Evolutionary conservation across 2,888 invertebrate species (phyloP), one percentile per base, ranked within the genome.

Genomic region (Salpingus planirostris): DNA sequence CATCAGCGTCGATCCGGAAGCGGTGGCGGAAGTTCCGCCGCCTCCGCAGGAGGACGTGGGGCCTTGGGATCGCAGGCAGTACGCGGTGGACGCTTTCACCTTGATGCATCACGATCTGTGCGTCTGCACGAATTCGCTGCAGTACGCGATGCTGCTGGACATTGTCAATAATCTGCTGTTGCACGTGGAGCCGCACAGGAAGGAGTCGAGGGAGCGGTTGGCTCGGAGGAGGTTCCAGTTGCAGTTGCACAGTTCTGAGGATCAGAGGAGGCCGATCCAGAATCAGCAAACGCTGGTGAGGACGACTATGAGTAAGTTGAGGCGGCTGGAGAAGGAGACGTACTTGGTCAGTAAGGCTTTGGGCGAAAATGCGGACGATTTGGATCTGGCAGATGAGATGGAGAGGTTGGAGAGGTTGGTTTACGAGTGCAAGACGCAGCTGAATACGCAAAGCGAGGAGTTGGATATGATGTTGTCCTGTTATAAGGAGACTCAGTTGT

Each of bases 41-140:
- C 83, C 84, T 3, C 70, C 72, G 0, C 59, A 59, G 37, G 80
- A 80, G 51, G 79, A 79, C 44, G 71, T 74, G 2, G 69, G 78
- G 2, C 79, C 80, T 21, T 89, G 89, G 82, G 83, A 84, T 52
- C 76, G 81, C 37, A 74, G 80, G 44, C 84, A 87, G 50, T 85
- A 86, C 38, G 90, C 92, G 2, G 91, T 92, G 25, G 96, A 98
- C 69, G 91, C 93, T 2, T 95, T 98, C 62, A 96, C 95, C 0
- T 71, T 98, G 27, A 92, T 96, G 80, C 98, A 98, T 69, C 91
- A 98, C 60, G 97, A 97, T 67, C 73, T 98, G 18, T 93, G 96
- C 59, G 92, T 95, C n/a, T 92, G 90, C 68, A 93, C 95, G 23
- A 96, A 95, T 68, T 91, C 92, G 0, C 59, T 89, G 44, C 85